Evolutionary conservation across 2,888 invertebrate species (phyloP), one percentile per base, ranked within the genome.

Genomic region (Agrotis segetum): DNA sequence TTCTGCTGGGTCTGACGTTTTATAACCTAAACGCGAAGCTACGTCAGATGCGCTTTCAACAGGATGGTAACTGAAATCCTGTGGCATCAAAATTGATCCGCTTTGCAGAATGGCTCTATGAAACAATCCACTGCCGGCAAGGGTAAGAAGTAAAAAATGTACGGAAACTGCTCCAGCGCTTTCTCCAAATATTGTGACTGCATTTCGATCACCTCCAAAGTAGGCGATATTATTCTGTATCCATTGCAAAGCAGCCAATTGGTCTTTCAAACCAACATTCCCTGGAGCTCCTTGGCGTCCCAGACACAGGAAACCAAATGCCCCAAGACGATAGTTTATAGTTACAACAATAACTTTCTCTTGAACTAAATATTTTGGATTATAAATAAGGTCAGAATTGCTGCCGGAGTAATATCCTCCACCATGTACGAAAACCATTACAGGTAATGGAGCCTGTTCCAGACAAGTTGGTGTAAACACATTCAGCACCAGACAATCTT

Each of bases 191-290:
- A 93, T 73, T 44, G 93, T 92, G 2, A 93, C 86, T 21, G 83
- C 86, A 58, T 87, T 72, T 5, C 92, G 88, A 82, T 92, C 85
- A n/a, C 92, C 93, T 17, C 92, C 90, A 52, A 92, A 92, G 53
- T 80, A 69, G 2, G 85, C 75, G 29, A 92, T 92, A 69, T 93
- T 92, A 14, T 87, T 83, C 52, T 90, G 84, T 11, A 92, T 81
- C 92, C 93, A 92, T 61, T 79, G 87, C 5, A 93, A 73, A n/a
- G 92, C 91, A 44, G 87, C 87, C n/a, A 90, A 81, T 85, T 92
- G 91, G 70, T 93, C 92, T 81, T 91, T 91, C 46, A 92, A 76
- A 4, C 89, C 92, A 17, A 88, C 83, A 55, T 93, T 93, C 5
- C 92, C 92, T 9, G 92, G 86, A 17, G 88, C 89, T 61, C 86